phyloP scores from a whole-genome alignment of 2,113 vertebrate genomes.

The Monopterus albus region DNA sequence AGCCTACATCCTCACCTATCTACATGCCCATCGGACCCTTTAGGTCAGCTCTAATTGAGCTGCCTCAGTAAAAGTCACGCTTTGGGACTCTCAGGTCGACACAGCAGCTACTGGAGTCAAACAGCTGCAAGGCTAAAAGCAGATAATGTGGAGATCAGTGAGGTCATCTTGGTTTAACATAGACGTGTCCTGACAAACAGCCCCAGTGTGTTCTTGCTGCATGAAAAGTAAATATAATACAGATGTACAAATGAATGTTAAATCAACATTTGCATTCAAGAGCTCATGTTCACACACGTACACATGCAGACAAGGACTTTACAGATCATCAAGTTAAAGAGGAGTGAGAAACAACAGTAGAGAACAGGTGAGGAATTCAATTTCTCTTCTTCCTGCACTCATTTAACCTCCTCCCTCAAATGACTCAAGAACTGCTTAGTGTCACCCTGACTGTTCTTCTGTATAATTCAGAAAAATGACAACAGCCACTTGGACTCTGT shows the following conservation, averaged over 20 bases:
- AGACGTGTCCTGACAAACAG: constrained; percentile 20
- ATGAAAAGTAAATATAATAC: constrained; percentile 18
- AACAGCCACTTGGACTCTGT: neutral
- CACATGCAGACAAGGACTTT: neutral
- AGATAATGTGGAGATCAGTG: constrained; percentile 7
- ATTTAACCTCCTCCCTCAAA: constrained; percentile 12
- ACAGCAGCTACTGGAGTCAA: constrained; percentile 14
- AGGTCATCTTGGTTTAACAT: constrained; percentile 13
- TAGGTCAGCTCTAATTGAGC: constrained; percentile 28
- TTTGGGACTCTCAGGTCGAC: constrained; percentile 13
- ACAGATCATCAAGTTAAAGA: constrained; percentile 42
- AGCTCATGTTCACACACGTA: constrained; percentile 9
- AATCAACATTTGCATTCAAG: constrained; percentile 15
- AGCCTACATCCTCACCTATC: constrained; percentile 5
- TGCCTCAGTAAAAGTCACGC: constrained; percentile 13
- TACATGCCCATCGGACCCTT: constrained; percentile 2
- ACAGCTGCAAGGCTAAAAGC: constrained; percentile 2
- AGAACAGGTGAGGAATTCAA: constrained; percentile 63
- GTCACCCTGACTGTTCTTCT: constrained; percentile 1
- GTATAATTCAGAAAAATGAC: constrained; percentile 20
- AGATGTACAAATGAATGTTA: neutral
- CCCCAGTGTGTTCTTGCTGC: neutral
- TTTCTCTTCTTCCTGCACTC: constrained; percentile 10
- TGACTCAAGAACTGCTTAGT: neutral
- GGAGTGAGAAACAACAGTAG: constrained; percentile 48